Evolutionary conservation across 2,888 invertebrate genomes (phyloP), one percentile per base, ranked within the genome.

Genomic region (Chrysotoxum bicinctum): DNA sequence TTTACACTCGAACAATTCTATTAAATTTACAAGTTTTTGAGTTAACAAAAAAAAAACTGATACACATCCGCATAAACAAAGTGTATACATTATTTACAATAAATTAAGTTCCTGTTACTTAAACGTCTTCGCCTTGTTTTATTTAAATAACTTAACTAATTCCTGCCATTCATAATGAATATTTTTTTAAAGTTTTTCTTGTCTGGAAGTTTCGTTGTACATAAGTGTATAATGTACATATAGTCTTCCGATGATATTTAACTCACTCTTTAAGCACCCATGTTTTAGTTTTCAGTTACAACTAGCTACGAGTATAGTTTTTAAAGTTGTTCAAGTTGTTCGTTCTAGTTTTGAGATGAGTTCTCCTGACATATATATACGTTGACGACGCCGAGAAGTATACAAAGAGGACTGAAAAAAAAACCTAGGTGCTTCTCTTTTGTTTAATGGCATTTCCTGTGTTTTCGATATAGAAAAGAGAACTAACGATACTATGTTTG

Each of bases 321-420:
- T 14, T 16, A 45, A 82, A 50, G 72, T 64, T 74, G n/a, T 75
- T 69, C 26, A 70, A 62, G 26, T 66, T 79, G 56, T 64, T 73
- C 50, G 48, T 54, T 9, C 66, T 50, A 69, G 52, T 64, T 75
- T 73, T 32, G 6, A 48, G 74, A 21, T 45, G 32, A 43, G 56
- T 50, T 72, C 23, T 56, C 32, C 6, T 50, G 32, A 50, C 69
- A 26, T 60, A 68, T 26, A 54, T 74, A 48, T 14, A 48, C 21
- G 26, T 54, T 10, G 21, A 43, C 2, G 26, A 62, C 14, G 30
- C 10, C 14, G 26, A 12, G 64, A 6, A 32, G 32, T n/a, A n/a
- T n/a, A n/a, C n/a, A n/a, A n/a, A n/a, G n/a, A n/a, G n/a, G n/a
- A n/a, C n/a, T n/a, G n/a, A n/a, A n/a, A n/a, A n/a, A n/a, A n/a